Evolutionary conservation across 2,113 vertebrate genomes (phyloP).

Genomic region (Xiphorhynchus elegans): DNA sequence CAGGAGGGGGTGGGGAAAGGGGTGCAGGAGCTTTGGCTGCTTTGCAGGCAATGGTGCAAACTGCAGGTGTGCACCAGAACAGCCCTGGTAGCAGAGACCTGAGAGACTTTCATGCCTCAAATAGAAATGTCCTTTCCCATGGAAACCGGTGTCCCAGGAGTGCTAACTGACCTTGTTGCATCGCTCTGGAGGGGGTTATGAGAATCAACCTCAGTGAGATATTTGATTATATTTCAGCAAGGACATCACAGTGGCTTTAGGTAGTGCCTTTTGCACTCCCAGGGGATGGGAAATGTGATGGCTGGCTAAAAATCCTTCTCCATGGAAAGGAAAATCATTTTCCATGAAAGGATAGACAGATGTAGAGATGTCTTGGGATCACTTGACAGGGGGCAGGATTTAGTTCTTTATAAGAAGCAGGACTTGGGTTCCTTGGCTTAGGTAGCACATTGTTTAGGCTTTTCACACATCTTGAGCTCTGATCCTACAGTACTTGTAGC

Average conservation of each 20-base stretch:
- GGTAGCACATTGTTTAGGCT: not conserved
- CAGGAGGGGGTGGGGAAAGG: not conserved
- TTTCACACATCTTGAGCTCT: not conserved
- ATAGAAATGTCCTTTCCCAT: not conserved
- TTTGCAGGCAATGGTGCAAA: not conserved
- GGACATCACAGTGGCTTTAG: fast-evolving
- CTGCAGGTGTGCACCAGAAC: not conserved
- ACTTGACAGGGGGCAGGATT: not conserved
- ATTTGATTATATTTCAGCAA: not conserved
- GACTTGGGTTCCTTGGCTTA: not conserved
- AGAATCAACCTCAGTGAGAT: fast-evolving
- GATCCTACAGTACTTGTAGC: not conserved
- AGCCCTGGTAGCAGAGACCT: not conserved
- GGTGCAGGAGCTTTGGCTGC: not conserved
- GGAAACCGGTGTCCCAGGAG: not conserved
- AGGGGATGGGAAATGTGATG: not conserved
- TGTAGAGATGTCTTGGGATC: not conserved
- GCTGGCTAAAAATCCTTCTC: not conserved
- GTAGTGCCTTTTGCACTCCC: not conserved
- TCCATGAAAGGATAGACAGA: not conserved
- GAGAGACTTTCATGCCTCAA: not conserved
- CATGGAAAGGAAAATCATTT: not conserved
- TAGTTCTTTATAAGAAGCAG: not conserved
- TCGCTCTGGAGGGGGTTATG: not conserved
- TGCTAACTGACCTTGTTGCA: fast-evolving